Conservation (phyloP, 35 echinoderm and acorn worm species). For the Eucidaris tribuloides region DNA sequence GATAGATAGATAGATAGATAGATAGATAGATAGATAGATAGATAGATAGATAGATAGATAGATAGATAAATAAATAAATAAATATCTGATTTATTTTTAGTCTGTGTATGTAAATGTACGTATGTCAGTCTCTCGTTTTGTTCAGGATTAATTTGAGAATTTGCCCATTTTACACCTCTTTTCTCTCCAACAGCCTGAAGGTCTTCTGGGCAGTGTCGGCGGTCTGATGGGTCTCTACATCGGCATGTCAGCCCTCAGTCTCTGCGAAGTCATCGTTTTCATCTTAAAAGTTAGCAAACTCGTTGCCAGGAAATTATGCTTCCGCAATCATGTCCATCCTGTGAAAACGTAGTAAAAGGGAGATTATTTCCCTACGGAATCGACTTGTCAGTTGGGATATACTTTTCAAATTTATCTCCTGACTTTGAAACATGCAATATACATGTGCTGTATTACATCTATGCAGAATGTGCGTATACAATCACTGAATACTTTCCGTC, state of each 20-base stretch:
- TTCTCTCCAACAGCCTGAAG: background rate
- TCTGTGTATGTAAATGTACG: background rate
- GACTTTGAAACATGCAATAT: too few relatives aligned
- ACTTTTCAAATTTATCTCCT: too few relatives aligned
- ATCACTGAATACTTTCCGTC: too few relatives aligned
- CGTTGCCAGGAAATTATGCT: background rate
- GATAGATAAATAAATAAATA: too few relatives aligned
- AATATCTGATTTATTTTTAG: background rate
- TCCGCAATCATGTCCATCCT: background rate
- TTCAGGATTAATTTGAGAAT: background rate
- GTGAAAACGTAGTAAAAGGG: slow-evolving; percentile 25
- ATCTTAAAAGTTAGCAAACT: background rate
- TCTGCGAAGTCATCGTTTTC: slow-evolving; percentile 12
- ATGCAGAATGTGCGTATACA: too few relatives aligned
- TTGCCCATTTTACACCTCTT: background rate
- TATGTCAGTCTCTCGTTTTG: background rate
- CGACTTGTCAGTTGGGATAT: too few relatives aligned
- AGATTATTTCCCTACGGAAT: too few relatives aligned
- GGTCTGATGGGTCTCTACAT: slow-evolving; percentile 19
- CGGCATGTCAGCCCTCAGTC: slow-evolving; percentile 1
- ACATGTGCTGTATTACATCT: too few relatives aligned
- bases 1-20: too few relatives aligned
- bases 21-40: too few relatives aligned
- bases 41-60: too few relatives aligned
- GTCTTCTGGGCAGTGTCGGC: background rate